These are phyloP conservation scores for Calliphora vomitoria DNA, from an alignment of 2,888 invertebrate species.

Conservation along the genomic window DNA sequence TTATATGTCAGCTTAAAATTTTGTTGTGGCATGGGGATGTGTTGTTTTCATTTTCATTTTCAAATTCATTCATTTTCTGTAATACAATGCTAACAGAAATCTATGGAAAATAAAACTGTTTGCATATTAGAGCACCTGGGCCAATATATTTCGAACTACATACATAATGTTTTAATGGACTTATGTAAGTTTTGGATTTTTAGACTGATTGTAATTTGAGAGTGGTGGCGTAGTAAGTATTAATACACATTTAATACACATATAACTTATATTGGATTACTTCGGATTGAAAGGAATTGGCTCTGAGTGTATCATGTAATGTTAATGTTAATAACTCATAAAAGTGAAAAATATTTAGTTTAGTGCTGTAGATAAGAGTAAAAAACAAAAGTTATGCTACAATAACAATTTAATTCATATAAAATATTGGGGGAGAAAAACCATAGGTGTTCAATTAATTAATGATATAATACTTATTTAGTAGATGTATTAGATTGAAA, in stretches of 20 bases:
- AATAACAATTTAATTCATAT: not conserved
- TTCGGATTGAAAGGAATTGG: not conserved
- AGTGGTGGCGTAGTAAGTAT: conserved; percentile 7
- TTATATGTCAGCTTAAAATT: conserved; percentile 44
- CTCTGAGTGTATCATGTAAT: conserved; percentile 1
- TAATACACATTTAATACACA: conserved; percentile 2
- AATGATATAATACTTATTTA: not conserved
- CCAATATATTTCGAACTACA: not conserved
- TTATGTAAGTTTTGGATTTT: conserved; percentile 38
- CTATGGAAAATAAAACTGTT: not conserved
- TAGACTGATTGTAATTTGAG: conserved; percentile 42
- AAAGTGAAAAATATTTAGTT: conserved; percentile 36
- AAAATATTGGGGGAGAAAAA: conserved; percentile 5
- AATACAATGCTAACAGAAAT: conserved; percentile 29
- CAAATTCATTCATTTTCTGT: conserved; percentile 17
- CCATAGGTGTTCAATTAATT: conserved; percentile 6
- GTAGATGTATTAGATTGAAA: not conserved
- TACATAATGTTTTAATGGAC: conserved; percentile 45
- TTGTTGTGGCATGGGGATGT: conserved; percentile 25
- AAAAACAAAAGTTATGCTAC: not conserved
- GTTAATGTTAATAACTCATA: conserved; percentile 28
- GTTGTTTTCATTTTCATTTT: conserved; percentile 14
- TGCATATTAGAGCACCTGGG: conserved; percentile 52
- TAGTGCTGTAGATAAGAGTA: not conserved
- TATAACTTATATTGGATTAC: conserved; percentile 7